Base-by-base conservation (phyloP, 2,888 invertebrate species). In the Cosmia pyralina region DNA sequence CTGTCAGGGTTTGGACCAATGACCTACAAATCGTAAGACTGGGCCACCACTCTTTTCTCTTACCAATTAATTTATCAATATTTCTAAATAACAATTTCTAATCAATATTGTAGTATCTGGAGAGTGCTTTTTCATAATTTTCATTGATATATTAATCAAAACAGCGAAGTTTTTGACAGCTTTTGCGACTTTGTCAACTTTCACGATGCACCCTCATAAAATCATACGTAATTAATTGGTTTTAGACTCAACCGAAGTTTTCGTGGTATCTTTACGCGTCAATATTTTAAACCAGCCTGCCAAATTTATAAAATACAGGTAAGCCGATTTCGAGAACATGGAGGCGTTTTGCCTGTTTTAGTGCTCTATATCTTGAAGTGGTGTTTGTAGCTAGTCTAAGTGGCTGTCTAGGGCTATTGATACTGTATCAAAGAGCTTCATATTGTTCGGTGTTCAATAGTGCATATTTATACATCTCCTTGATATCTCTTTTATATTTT, bases 381-480 rank as follows among this genome's bases (percentile, higher is more conserved):
- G 69, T 60, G 13, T 80, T 57, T 58, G 22, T 68, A 60, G 34
- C 13, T 41, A 10, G 46, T 22, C 58, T 64, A 60, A 75, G 77
- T 82, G 46, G 77, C 13, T 57, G 6, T 66, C 34, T 67, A 78
- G 55, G 1, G 38, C 73, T 19, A 59, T 78, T 53, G 38, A 63
- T 73, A 28, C 19, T 69, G 34, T 83, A 60, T 81, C 80, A 69
- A 81, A 81, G 59, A 59, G 73, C 46, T 58, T 64, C n/a, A 41
- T 11, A 50, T 64, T 38, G 52, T 70, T 64, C 13, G 13, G 46
- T 68, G 13, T 28, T 72, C 46, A 69, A 82, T 77, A 78, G 52
- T 4, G 5, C 8, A 41, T 78, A 10, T 67, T 46, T 53, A 34
- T 60, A 68, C 52, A 76, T n/a, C 46, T 63, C 34, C 13, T 69